Evolutionary conservation across 2,113 vertebrate genomes (phyloP), one percentile per base, ranked within the genome.

Genomic region (Tetraodon nigroviridis): DNA sequence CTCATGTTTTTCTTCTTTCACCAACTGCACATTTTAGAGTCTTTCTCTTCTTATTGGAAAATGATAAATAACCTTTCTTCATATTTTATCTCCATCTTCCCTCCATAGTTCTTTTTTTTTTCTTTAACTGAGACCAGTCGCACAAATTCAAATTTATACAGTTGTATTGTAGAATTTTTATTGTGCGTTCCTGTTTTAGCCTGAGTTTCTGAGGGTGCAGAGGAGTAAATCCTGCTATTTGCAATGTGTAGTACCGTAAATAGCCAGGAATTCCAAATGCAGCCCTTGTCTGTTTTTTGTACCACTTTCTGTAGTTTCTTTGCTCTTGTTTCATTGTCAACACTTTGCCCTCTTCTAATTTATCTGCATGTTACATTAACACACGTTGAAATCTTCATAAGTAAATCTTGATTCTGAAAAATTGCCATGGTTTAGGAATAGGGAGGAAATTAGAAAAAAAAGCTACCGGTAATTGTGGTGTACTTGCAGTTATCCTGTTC

Each of bases 1-100:
- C 70, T 70, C 54, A 55, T 64, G 64, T 73, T 71, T 76, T 65
- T 32, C 16, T 58, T 66, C 51, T 58, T 18, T 44, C 55, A 14
- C 40, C 52, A 64, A 74, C 14, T 59, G 13, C 64, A 21, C 66
- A 73, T 69, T 32, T 42, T 16, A 7, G 15, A 17, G 15, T 5
- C n/a, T n/a, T 17, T 13, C 15, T 46, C 3, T 16, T 16, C 8
- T 15, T 15, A 0, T 16, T 16, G 44, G 17, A n/a, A 46, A n/a
- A 13, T 17, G 44, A 5, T 7, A n/a, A 14, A 37, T 10, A 64
- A 57, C 27, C n/a, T 48, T 11, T 1, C 5, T 6, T 58, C 46
- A 3, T 48, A 7, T 18, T 19, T 49, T 55, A 46, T 11, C 24
- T 51, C 17, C 20, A 47, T 67, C 8, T 17, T 71, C 49, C 22